Conservation (phyloP, 2,113 vertebrate genomes). For the Amblyornis subalaris region DNA sequence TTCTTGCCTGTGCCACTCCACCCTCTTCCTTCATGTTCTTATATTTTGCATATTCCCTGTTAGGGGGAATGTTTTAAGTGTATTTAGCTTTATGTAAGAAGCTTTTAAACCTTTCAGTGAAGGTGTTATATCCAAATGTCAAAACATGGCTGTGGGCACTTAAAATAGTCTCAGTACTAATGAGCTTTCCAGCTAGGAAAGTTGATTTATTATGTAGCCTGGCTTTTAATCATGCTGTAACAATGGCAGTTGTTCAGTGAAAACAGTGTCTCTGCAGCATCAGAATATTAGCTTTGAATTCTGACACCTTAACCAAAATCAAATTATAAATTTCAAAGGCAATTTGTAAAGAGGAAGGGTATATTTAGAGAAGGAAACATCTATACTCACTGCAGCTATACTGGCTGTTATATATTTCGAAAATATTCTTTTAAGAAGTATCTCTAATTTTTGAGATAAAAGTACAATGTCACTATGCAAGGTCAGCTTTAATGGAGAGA, state of each 20-base stretch:
- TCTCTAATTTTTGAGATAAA: constrained; percentile 33
- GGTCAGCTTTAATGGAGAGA: constrained; percentile 39
- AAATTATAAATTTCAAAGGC: background rate
- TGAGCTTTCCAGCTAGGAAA: background rate
- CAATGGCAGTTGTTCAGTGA: background rate
- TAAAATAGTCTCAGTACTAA: constrained; percentile 16
- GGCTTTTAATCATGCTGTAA: background rate
- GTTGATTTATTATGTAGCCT: constrained; percentile 20
- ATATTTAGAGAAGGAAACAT: background rate
- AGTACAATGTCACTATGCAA: background rate
- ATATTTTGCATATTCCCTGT: background rate
- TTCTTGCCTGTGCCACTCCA: background rate
- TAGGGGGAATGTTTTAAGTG: background rate
- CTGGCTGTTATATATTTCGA: background rate
- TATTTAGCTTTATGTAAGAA: background rate
- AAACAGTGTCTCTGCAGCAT: background rate
- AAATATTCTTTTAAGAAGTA: background rate
- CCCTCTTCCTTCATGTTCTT: background rate
- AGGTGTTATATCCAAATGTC: background rate
- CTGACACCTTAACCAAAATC: background rate
- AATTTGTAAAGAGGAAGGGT: background rate
- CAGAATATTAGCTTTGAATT: background rate
- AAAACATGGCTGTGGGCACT: background rate
- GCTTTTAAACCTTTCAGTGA: constrained; percentile 1
- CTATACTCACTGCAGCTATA: background rate